Conservation (phyloP, 2,797 vertebrate genomes). For the Phalloptychus januarius region DNA sequence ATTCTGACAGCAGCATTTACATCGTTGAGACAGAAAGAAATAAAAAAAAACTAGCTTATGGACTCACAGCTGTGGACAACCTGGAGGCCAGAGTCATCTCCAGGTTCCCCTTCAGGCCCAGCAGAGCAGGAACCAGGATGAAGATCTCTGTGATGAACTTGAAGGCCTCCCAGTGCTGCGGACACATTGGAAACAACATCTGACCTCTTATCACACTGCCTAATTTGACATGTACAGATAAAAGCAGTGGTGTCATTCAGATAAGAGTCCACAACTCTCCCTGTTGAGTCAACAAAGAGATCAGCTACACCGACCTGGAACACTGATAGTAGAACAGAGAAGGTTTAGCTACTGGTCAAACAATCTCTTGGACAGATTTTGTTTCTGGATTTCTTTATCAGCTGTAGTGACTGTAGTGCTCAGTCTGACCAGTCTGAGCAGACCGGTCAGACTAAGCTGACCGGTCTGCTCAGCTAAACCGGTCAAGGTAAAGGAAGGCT, state of each 20-base stretch:
- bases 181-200: neutral
- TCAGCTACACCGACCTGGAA: neutral
- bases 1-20: neutral
- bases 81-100: slow-evolving; percentile 98
- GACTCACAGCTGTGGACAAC: slow-evolving; percentile 92
- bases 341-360: neutral
- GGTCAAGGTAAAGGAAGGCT: neutral
- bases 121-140: slow-evolving; percentile 95
- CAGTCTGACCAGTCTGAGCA: no score
- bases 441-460: no score
- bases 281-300: neutral
- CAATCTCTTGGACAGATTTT: neutral
- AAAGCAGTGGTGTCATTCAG: neutral
- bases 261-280: neutral
- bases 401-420: neutral
- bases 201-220: neutral
- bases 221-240: slow-evolving; percentile 5
- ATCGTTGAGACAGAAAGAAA: neutral
- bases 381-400: neutral
- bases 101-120: slow-evolving; percentile 97
- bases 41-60: no score
- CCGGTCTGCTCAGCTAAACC: neutral
- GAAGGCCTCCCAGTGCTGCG: slow-evolving; percentile 97
- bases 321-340: neutral
- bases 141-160: slow-evolving; percentile 95